phyloP scores from a whole-genome alignment of 2,113 vertebrate genomes.

The Bothrops jararaca region DNA sequence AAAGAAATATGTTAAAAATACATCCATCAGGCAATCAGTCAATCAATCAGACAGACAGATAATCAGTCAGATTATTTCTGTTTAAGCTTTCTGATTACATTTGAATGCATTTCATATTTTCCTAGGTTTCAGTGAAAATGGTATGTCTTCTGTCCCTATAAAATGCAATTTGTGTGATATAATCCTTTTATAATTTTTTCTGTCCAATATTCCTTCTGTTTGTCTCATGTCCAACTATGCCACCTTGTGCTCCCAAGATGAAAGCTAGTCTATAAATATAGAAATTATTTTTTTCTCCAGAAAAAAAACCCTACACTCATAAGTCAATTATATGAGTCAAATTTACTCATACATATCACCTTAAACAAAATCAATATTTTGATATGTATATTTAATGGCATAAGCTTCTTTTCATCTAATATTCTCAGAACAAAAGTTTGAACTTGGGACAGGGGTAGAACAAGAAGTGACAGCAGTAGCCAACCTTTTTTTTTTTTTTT shows the following conservation, averaged over 20 bases:
- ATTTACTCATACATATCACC: background rate
- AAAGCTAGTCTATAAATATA: background rate
- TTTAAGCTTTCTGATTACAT: background rate
- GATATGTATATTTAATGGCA: background rate
- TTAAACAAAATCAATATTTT: background rate
- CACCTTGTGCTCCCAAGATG: background rate
- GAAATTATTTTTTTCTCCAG: background rate
- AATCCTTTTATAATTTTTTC: background rate
- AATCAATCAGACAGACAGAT: background rate
- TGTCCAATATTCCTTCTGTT: background rate
- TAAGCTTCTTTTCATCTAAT: background rate
- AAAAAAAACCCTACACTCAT: background rate
- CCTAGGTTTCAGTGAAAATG: background rate
- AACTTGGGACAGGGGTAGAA: background rate
- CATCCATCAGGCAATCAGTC: too few relatives aligned
- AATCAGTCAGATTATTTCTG: background rate
- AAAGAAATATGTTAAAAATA: background rate
- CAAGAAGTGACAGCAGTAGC: background rate
- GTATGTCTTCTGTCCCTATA: background rate
- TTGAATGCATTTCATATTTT: background rate
- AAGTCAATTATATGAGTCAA: background rate
- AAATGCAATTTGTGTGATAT: background rate
- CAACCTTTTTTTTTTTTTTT: background rate
- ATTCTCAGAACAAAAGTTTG: background rate
- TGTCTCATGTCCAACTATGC: background rate